A percentile compares a stretch with the other conserved stretches of the same genome.
Conservation (phyloP, 2,888 invertebrate species). For the Shargacucullia verbasci region DNA sequence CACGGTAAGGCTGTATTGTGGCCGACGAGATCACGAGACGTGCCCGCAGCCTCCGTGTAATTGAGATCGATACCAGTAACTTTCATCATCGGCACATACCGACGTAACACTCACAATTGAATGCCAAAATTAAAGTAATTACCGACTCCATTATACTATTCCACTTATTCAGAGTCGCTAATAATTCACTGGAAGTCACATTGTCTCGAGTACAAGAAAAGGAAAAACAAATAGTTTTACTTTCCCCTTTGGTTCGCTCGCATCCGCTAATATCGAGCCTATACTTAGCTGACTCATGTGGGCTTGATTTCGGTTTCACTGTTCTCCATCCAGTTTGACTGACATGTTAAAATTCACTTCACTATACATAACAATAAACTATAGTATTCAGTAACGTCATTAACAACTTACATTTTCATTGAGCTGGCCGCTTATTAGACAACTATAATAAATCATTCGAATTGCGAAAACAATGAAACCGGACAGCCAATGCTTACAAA, state of each 20-base stretch:
- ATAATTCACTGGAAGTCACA: constrained; percentile 66
- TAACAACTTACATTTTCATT: constrained; percentile 63
- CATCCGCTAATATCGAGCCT: constrained; percentile 82
- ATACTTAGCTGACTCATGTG: constrained; percentile 84
- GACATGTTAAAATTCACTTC: constrained; percentile 68
- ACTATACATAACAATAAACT: constrained; percentile 45
- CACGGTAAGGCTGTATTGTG: constrained; percentile 66
- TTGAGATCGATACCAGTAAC: constrained; percentile 76
- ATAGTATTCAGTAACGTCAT: too few species aligned
- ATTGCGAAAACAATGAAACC: constrained; percentile 45
- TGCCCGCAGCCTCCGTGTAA: constrained; percentile 69
- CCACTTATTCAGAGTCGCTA: constrained; percentile 49
- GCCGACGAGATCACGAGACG: constrained; percentile 54
- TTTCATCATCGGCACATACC: constrained; percentile 77
- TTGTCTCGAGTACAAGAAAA: constrained; percentile 75
- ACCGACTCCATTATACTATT: constrained; percentile 58
- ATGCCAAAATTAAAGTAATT: constrained; percentile 74
- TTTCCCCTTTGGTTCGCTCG: constrained; percentile 85
- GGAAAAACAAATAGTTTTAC: constrained; percentile 86
- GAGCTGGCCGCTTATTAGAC: constrained; percentile 41
- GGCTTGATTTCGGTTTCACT: constrained; percentile 84
- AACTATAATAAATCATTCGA: constrained; percentile 62
- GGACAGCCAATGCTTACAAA: constrained; percentile 31
- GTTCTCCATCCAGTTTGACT: constrained; percentile 71
- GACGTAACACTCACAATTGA: constrained; percentile 73